Percentiles rank a stretch among this genome's conserved stretches.
These are phyloP conservation scores for Drosophila nigritarsus DNA, from an alignment of 2,888 invertebrate genomes.

Conservation along the genomic window DNA sequence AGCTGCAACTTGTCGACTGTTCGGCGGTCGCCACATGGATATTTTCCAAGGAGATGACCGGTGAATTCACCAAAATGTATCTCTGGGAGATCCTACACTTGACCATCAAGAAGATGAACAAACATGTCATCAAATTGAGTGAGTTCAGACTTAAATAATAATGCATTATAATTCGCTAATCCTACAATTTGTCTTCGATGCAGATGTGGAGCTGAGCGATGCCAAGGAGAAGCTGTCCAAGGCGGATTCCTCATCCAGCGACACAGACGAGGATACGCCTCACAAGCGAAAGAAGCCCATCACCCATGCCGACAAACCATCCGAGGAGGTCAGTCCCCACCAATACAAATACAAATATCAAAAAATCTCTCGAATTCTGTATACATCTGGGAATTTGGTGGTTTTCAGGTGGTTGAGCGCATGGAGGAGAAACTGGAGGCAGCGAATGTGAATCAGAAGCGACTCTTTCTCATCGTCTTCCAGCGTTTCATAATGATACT, in stretches of 20 bases:
- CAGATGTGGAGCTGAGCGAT: slow-evolving; percentile 91
- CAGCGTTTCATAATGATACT: slow-evolving; percentile 99
- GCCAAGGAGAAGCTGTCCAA: slow-evolving; percentile 94
- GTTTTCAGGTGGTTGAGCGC: slow-evolving; percentile 94
- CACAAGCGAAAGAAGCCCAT: slow-evolving; percentile 85
- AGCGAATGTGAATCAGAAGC: slow-evolving; percentile 98
- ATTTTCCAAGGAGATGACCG: slow-evolving; percentile 96
- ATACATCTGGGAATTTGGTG: neutral
- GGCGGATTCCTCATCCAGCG: slow-evolving; percentile 92
- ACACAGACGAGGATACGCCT: slow-evolving; percentile 90
- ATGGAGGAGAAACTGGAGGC: slow-evolving; percentile 98
- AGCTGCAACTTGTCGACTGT: slow-evolving; percentile 98
- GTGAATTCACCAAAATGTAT: slow-evolving; percentile 96
- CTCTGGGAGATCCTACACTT: slow-evolving; percentile 98
- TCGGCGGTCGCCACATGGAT: slow-evolving; percentile 99
- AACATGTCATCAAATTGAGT: slow-evolving; percentile 94
- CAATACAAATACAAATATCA: neutral
- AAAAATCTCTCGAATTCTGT: neutral
- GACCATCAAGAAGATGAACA: slow-evolving; percentile 98
- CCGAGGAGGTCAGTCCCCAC: slow-evolving; percentile 86
- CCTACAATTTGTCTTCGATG: fast-evolving
- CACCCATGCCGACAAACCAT: slow-evolving; percentile 87
- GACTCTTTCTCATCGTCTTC: slow-evolving; percentile 97
- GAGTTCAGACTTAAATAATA: slow-evolving; percentile 53
- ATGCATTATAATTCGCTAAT: neutral